Base-by-base conservation (phyloP, 2,888 invertebrate species). In the Scaptomyza flava region DNA sequence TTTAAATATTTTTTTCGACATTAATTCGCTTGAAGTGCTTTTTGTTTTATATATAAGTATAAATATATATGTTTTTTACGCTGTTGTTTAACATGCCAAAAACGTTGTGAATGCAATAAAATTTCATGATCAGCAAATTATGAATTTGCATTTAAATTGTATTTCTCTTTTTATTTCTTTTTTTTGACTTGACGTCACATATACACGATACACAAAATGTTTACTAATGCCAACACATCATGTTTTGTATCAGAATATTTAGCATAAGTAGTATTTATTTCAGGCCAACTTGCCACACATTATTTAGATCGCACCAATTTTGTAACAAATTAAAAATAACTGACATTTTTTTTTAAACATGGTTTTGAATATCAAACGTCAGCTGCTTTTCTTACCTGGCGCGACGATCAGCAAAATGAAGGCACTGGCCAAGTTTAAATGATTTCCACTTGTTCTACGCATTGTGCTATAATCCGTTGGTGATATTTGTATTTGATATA, bases 351-450 rank as follows among this genome's bases (percentile, higher is more conserved):
- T 65, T 54, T 38, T 36, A 30, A 20, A 31, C 46, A 36, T 23
- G 20, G 36, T 20, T n/a, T 36, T 34, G 48, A 20, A 58, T 38
- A 54, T 45, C 31, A 12, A 11, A 1, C 1, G 36, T n/a, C 20
- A 33, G 34, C 42, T n/a, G 34, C 42, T n/a, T 14, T 38, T 23
- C 78, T 82, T 84, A 82, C 82, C 82, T 87, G 85, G 82, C 51
- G 77, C 56, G 48, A 64, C 58, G 60, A 81, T 27, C 60, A 82
- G 71, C 70, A 79, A 50, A 41, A 87, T 27, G 30, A 79, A 23
- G 9, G 60, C 45, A 61, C 69, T 69, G 74, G 61, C 61, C 66
- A 82, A 17, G 36, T 68, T 59, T 53, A 69, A 23, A 30, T 53
- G 52, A 43, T 57, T 62, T 52, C 47, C 61, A 60, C 23, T 46